These are phyloP conservation scores for Donacobius atricapilla DNA, from an alignment of 2,113 vertebrate species.

Conservation along the genomic window DNA sequence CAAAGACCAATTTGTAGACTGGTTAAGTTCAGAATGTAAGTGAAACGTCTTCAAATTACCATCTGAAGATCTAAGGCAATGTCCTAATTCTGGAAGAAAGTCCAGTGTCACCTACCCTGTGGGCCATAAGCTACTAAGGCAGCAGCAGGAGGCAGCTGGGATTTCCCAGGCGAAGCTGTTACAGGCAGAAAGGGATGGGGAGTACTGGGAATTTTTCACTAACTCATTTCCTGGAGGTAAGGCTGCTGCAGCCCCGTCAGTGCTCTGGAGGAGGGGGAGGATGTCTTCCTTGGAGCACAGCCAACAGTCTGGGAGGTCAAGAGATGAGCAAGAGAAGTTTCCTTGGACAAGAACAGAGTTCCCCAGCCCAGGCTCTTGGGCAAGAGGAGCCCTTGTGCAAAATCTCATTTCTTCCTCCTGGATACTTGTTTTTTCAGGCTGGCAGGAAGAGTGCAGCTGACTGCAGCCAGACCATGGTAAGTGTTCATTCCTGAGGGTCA, in stretches of 20 bases:
- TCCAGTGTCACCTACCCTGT: neutral
- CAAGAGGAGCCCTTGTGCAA: neutral
- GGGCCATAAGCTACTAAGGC: neutral
- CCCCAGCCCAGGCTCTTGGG: neutral
- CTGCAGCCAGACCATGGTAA: neutral
- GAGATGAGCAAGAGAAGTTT: neutral
- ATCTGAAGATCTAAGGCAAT: neutral
- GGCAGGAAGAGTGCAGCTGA: neutral
- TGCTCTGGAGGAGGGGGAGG: neutral
- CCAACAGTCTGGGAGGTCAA: neutral
- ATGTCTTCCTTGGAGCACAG: neutral
- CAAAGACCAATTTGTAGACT: neutral
- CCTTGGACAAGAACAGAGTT: neutral
- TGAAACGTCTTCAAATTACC: neutral
- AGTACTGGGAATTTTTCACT: neutral
- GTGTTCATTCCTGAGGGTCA: neutral
- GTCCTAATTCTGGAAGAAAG: neutral
- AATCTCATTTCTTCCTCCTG: neutral
- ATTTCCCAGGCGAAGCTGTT: rapidly evolving
- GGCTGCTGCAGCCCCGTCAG: neutral
- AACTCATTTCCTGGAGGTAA: neutral
- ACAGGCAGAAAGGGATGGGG: neutral
- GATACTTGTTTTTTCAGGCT: neutral
- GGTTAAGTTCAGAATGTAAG: neutral
- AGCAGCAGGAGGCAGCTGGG: neutral